Evolutionary conservation across 2,113 vertebrate species (phyloP).

Genomic region (Gopherus evgoodei): DNA sequence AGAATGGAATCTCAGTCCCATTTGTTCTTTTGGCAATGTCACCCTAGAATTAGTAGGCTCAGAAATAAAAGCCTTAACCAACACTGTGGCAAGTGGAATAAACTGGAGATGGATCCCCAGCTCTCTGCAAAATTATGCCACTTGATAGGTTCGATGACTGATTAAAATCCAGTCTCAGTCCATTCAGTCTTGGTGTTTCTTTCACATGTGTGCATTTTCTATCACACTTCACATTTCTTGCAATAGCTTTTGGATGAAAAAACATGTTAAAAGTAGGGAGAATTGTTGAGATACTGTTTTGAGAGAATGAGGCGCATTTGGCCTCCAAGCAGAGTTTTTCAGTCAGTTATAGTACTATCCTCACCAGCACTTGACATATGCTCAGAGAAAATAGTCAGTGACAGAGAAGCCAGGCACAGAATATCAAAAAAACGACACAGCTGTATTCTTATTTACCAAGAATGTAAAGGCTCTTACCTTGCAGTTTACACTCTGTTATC

Average conservation of each 20-base stretch:
- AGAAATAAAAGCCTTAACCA: not conserved
- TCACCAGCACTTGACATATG: conserved; percentile 42
- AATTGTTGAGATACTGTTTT: not conserved
- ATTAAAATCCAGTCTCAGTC: not conserved
- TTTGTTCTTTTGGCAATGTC: not conserved
- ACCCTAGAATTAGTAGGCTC: not conserved
- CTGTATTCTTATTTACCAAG: conserved; percentile 24
- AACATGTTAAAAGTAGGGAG: not conserved
- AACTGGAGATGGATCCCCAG: not conserved
- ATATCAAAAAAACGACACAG: conserved; percentile 43
- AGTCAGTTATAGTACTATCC: conserved; percentile 2
- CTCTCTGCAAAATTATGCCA: not conserved
- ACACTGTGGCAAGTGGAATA: not conserved
- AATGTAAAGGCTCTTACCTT: conserved; percentile 41
- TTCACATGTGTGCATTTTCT: not conserved
- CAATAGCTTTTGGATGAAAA: not conserved
- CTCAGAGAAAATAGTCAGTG: conserved; percentile 29
- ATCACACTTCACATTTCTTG: not conserved
- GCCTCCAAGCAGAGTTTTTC: conserved; percentile 38
- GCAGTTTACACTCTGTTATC: conserved; percentile 37
- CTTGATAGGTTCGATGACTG: not conserved
- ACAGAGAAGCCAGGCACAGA: conserved; percentile 24
- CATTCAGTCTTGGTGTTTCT: not conserved
- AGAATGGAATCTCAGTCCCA: not conserved
- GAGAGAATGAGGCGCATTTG: conserved; percentile 27